Evolutionary conservation across 1,140 invertebrate species (phyloP), one percentile per base, ranked within the genome.

Genomic region (Cylas formicarius): DNA sequence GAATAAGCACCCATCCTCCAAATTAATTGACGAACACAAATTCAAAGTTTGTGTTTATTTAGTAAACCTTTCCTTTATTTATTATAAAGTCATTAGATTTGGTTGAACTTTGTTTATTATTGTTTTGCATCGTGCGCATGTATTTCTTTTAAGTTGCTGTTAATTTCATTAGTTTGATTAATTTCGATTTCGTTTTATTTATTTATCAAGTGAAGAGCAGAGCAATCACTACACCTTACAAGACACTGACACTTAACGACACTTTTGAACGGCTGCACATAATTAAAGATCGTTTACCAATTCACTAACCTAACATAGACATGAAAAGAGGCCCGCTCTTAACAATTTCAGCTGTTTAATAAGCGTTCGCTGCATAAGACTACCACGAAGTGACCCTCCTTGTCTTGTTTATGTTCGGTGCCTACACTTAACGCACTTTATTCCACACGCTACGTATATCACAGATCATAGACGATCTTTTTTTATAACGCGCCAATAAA

Each of bases 11-110:
- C 52, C 50, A 40, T 55, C 48, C 57, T 56, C 62, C 55, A 50
- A 51, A 55, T 63, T 52, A 61, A 61, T 56, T 64, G 62, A 65
- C 60, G 57, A 61, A 59, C 48, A 51, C 48, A 49, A 35, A 50
- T 57, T 53, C 46, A 35, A 53, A 53, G 52, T 56, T 54, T 53
- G 34, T 29, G 37, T 48, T 47, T 50, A 38, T 51, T 18, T 43
- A n/a, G n/a, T n/a, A n/a, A n/a, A n/a, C n/a, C n/a, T 14, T 28
- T 19, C 16, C 9, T 37, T 27, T 14, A 3, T 45, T 20, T 29
- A n/a, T 37, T 29, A 29, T 37, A 18, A 9, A 19, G 31, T 19
- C 23, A 33, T 14, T 16, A 19, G 20, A 5, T 33, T 49, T 47
- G 35, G 44, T 22, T 47, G 56, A 36, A 34, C 24, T 41, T 23